Evolutionary conservation across 1,140 invertebrate genomes (phyloP).

Genomic region (Aphaenogaster ashmeadi): DNA sequence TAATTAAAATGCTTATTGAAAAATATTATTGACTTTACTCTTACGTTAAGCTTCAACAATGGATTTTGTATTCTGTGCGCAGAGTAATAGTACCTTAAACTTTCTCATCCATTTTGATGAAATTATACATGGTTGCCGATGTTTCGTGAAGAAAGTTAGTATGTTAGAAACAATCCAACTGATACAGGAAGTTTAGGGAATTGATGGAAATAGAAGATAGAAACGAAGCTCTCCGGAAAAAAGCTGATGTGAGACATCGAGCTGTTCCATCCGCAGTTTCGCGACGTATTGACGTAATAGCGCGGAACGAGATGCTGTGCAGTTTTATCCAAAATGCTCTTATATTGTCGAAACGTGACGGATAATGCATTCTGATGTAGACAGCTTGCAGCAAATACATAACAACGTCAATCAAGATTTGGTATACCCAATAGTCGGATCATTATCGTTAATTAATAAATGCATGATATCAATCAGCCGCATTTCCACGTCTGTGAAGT

Average conservation of each 20-base stretch:
- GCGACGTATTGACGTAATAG: constrained; percentile 35
- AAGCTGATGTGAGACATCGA: constrained; percentile 16
- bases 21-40: neutral
- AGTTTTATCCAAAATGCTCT: constrained; percentile 28
- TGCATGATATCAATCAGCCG: neutral
- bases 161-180: neutral
- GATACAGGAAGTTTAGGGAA: neutral
- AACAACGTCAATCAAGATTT: neutral
- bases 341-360: neutral
- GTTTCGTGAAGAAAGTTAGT: neutral
- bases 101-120: neutral
- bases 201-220: neutral
- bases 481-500: too few species aligned
- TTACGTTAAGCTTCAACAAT: neutral
- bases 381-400: neutral
- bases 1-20: neutral
- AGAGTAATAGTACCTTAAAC: neutral
- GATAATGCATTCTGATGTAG: neutral
- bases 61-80: neutral
- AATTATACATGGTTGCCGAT: neutral
- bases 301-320: constrained; percentile 32
- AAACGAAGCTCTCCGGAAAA: neutral
- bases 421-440: neutral
- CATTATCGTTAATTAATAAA: neutral
- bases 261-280: constrained; percentile 21